Percentiles rank a stretch among this genome's conserved stretches.
These are phyloP conservation scores for Odontamblyopus lacepedii DNA, from an alignment of 2,797 vertebrate genomes.

Conservation along the genomic window DNA sequence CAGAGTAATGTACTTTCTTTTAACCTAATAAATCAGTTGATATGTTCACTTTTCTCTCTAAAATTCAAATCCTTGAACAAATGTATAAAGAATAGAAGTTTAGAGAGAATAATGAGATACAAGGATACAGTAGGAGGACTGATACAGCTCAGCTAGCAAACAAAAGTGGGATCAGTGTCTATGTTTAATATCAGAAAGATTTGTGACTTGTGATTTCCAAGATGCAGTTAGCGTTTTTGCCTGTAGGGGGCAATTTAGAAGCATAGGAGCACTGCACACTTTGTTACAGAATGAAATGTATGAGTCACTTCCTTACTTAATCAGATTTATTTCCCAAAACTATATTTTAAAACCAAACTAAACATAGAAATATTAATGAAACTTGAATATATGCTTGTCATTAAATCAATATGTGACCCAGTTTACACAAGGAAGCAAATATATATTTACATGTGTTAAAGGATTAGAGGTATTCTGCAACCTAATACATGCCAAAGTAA, in stretches of 20 bases:
- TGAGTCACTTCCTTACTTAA: constrained; percentile 18
- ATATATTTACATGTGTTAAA: constrained; percentile 11
- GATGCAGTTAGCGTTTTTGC: constrained; percentile 42
- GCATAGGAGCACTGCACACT: constrained; percentile 27
- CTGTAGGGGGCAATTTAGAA: constrained; percentile 78
- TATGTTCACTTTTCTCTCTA: not conserved
- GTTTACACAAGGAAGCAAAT: constrained; percentile 36
- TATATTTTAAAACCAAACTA: constrained; percentile 17
- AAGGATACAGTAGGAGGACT: constrained; percentile 38
- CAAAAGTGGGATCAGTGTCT: constrained; percentile 38
- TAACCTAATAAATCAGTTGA: not conserved
- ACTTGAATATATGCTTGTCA: constrained; percentile 49
- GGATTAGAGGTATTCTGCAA: constrained; percentile 14
- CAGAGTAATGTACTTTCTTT: constrained; percentile 7
- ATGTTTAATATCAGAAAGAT: constrained; percentile 54
- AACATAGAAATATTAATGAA: constrained; percentile 47
- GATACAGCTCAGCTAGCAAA: constrained; percentile 55
- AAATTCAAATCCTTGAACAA: constrained; percentile 28
- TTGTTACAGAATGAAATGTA: not conserved
- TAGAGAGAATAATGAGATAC: constrained; percentile 41
- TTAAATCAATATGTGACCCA: constrained; percentile 52
- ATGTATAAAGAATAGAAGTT: constrained; percentile 45
- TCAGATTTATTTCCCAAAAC: constrained; percentile 36
- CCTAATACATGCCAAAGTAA: constrained; percentile 39
- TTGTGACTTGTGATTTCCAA: constrained; percentile 1